phyloP scores from a whole-genome alignment of 2,113 vertebrate genomes.

The Genyomyrus donnyi region DNA sequence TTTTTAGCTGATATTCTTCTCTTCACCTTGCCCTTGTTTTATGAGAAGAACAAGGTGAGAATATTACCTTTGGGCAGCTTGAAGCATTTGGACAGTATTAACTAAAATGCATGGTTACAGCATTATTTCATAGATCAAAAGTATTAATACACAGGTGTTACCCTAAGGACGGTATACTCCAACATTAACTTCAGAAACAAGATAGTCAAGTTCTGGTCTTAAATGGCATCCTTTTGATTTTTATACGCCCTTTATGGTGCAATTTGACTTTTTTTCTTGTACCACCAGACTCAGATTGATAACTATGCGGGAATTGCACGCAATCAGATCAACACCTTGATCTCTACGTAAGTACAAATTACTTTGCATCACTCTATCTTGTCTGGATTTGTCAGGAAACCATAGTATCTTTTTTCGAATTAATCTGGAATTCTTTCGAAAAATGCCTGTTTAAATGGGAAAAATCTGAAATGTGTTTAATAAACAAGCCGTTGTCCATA shows the following conservation, averaged over 20 bases:
- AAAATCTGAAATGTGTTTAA: not conserved
- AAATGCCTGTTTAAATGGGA: not conserved
- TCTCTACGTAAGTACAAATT: slow-evolving; percentile 70
- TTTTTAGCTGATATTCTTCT: slow-evolving; percentile 69
- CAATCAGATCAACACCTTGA: slow-evolving; percentile 66
- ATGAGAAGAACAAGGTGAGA: slow-evolving; percentile 87
- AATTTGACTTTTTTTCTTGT: not conserved
- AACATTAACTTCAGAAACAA: not conserved
- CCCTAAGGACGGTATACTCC: not conserved
- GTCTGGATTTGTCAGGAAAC: not conserved
- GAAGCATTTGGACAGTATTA: not conserved
- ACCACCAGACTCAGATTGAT: slow-evolving; percentile 78
- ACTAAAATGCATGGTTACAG: not conserved
- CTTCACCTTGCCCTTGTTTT: slow-evolving; percentile 73
- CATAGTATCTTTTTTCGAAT: not conserved
- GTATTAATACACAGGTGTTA: not conserved
- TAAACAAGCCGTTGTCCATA: not conserved
- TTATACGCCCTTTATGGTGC: not conserved
- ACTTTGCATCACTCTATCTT: not conserved
- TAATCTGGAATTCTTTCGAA: not conserved
- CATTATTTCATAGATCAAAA: not conserved
- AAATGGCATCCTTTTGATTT: not conserved
- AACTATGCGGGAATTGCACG: slow-evolving; percentile 70
- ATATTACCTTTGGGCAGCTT: not conserved
- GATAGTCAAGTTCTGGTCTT: not conserved